Evolutionary conservation across 2,888 invertebrate genomes (phyloP).

Genomic region (Macrosoma leucophasiata): DNA sequence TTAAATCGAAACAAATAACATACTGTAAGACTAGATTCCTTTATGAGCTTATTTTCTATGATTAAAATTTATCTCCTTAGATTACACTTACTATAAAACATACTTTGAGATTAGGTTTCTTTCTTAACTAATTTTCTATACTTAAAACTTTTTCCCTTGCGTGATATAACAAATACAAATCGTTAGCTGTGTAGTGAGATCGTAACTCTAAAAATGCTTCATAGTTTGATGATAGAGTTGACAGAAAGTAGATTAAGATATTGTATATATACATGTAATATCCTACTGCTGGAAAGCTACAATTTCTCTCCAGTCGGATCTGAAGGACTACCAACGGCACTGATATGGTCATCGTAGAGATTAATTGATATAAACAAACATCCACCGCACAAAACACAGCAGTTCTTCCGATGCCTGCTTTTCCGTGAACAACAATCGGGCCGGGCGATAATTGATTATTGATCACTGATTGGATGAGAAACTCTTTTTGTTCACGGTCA

Average conservation of each 20-base stretch:
- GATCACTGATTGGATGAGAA: no score
- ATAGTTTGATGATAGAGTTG: no score
- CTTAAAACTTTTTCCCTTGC: no score
- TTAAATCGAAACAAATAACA: constrained; percentile 3
- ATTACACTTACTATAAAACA: no score
- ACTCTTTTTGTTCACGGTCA: constrained; percentile 4
- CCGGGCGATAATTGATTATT: constrained; percentile 1
- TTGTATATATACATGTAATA: constrained; percentile 7
- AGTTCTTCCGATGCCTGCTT: constrained; percentile 5
- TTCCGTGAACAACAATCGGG: constrained; percentile 6
- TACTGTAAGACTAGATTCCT: constrained; percentile 5
- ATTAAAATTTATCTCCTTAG: no score
- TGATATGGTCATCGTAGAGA: constrained; percentile 3
- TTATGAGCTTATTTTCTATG: no score
- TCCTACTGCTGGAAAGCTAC: constrained; percentile 5
- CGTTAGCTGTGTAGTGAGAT: no score
- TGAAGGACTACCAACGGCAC: constrained; percentile 3
- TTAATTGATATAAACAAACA: constrained; percentile 1
- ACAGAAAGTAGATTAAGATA: constrained; percentile 7
- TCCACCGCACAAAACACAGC: constrained; percentile 5
- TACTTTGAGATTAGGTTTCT: no score
- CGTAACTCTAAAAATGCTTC: no score
- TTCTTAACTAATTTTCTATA: no score
- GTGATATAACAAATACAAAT: no score
- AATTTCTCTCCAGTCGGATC: constrained; percentile 4